Evolutionary conservation across 2,888 invertebrate genomes (phyloP).

Genomic region (Oxystoma pomonae): DNA sequence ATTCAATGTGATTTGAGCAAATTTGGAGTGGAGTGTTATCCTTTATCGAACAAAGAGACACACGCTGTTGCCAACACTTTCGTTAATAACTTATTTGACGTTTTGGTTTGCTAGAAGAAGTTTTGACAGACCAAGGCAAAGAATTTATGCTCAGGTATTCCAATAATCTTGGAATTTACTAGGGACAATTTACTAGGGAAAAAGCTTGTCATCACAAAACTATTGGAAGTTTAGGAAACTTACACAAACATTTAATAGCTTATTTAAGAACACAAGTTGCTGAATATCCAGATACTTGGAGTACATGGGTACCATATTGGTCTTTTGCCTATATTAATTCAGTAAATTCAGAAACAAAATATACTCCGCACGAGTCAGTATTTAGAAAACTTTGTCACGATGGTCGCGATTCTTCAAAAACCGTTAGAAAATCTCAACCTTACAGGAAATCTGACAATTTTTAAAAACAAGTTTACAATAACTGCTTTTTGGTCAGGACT

Average conservation of each 20-base stretch:
- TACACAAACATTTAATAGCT: slow-evolving; percentile 16
- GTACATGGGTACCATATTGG: no score
- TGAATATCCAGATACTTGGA: slow-evolving; percentile 10
- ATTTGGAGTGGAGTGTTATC: slow-evolving; percentile 13
- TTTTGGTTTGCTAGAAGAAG: slow-evolving; percentile 20
- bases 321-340: no score
- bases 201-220: slow-evolving; percentile 22
- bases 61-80: slow-evolving; percentile 15
- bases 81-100: slow-evolving; percentile 26
- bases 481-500: no score
- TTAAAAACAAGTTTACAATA: no score
- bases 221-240: slow-evolving; percentile 5
- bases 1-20: slow-evolving; percentile 19
- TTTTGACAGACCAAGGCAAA: slow-evolving; percentile 21
- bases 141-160: slow-evolving; percentile 21
- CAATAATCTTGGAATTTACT: slow-evolving; percentile 22
- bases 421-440: no score
- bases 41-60: slow-evolving; percentile 15
- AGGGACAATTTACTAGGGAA: slow-evolving; percentile 10
- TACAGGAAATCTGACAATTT: no score
- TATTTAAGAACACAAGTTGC: slow-evolving; percentile 17
- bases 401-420: no score
- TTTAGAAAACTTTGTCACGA: no score
- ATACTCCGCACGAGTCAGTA: no score
- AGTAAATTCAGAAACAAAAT: no score